Evolutionary conservation across 2,113 vertebrate species (phyloP).

Genomic region (Cettia cetti): DNA sequence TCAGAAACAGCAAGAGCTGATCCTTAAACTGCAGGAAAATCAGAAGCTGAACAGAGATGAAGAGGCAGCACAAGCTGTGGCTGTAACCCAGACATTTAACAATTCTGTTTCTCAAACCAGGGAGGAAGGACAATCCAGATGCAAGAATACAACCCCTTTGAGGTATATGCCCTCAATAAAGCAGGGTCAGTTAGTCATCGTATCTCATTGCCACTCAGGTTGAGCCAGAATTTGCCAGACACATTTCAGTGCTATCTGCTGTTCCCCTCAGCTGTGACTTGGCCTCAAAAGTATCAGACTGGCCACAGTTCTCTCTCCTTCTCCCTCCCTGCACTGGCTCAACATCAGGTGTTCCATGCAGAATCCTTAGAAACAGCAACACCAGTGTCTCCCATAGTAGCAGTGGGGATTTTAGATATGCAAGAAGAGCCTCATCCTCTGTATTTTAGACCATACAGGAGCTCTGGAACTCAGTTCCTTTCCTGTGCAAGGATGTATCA

Average conservation of each 20-base stretch:
- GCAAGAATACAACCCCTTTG: neutral
- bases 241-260: neutral
- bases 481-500: neutral
- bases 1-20: constrained; percentile 83
- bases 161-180: constrained; percentile 11
- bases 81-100: neutral
- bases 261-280: neutral
- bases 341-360: neutral
- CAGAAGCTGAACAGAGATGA: constrained; percentile 70
- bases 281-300: neutral
- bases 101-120: neutral
- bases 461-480: neutral
- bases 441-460: neutral
- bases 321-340: neutral
- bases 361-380: neutral
- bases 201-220: neutral
- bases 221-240: neutral
- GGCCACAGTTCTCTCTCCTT: neutral
- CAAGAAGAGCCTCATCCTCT: neutral
- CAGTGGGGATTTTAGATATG: neutral
- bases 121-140: neutral
- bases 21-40: constrained; percentile 75
- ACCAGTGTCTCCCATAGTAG: neutral
- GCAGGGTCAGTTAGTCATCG: neutral
- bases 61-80: constrained; percentile 49